A percentile compares a stretch with the other conserved stretches of the same genome.
These are phyloP conservation scores for Apistogramma diplotaenia DNA, from an alignment of 2,113 vertebrate species.

Conservation along the genomic window DNA sequence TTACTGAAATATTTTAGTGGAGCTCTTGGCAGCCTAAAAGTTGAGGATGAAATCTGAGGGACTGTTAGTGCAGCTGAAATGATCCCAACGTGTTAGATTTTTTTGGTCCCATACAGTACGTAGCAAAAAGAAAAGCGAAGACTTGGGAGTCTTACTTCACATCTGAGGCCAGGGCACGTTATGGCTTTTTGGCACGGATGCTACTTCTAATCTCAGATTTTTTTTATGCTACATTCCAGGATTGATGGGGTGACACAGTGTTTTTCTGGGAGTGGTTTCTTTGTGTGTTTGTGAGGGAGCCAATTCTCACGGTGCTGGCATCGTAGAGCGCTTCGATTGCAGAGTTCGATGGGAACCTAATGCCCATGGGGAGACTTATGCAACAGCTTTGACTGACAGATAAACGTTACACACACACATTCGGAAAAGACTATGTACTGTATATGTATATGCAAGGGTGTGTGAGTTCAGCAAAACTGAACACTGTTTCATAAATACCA, in stretches of 20 bases:
- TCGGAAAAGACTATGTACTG: background rate
- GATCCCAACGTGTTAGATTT: background rate
- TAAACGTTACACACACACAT: background rate
- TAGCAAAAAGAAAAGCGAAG: background rate
- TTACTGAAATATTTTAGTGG: background rate
- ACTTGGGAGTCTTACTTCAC: conserved; percentile 7
- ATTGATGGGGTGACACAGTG: conserved; percentile 46
- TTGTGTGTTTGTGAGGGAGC: conserved; percentile 18
- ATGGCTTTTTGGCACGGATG: conserved; percentile 14
- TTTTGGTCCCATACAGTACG: background rate
- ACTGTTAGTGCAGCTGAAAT: background rate
- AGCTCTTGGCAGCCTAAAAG: background rate
- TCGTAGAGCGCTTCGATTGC: conserved; percentile 5
- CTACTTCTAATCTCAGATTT: conserved; percentile 38
- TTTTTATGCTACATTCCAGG: conserved; percentile 48
- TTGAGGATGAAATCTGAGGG: background rate
- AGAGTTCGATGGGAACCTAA: conserved; percentile 60
- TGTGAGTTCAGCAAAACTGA: background rate
- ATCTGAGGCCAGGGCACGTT: background rate
- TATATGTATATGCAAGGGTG: background rate
- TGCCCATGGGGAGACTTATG: conserved; percentile 47
- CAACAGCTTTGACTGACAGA: conserved; percentile 38
- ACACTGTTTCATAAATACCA: background rate
- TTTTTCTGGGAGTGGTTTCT: conserved; percentile 38
- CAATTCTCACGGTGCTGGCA: conserved; percentile 61